These are phyloP conservation scores for Sialia sialis DNA, from an alignment of 2,113 vertebrate genomes.

Conservation along the genomic window DNA sequence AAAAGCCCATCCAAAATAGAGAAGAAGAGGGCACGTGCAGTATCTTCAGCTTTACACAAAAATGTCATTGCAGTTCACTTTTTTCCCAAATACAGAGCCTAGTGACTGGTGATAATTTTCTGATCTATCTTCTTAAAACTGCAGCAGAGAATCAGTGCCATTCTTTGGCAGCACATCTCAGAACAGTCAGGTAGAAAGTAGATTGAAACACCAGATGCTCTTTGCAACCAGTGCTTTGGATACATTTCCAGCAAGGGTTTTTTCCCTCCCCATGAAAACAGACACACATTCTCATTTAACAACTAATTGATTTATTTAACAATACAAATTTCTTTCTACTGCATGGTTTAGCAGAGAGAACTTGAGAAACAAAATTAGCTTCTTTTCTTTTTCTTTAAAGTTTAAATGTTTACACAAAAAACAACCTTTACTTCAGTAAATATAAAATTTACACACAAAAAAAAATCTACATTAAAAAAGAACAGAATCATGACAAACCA, in stretches of 20 bases:
- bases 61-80: background rate
- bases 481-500: conserved; percentile 61
- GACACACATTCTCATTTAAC: conserved; percentile 69
- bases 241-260: background rate
- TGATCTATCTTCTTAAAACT: background rate
- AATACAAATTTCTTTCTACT: conserved; percentile 74
- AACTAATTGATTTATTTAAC: conserved; percentile 75
- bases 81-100: background rate
- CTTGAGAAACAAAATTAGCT: conserved; percentile 70
- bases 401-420: conserved; percentile 74
- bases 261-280: conserved; percentile 46
- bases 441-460: conserved; percentile 73
- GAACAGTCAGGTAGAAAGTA: background rate
- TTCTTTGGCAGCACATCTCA: background rate
- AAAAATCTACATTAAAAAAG: conserved; percentile 66
- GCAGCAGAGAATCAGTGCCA: background rate
- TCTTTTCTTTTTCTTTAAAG: conserved; percentile 55
- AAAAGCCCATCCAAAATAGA: background rate
- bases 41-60: background rate
- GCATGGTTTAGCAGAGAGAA: conserved; percentile 71
- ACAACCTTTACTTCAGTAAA: conserved; percentile 70
- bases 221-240: background rate
- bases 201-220: background rate
- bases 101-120: background rate
- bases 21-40: background rate